These are phyloP conservation scores for Gymnosoma rotundatum DNA, from an alignment of 2,888 invertebrate species.

Conservation along the genomic window DNA sequence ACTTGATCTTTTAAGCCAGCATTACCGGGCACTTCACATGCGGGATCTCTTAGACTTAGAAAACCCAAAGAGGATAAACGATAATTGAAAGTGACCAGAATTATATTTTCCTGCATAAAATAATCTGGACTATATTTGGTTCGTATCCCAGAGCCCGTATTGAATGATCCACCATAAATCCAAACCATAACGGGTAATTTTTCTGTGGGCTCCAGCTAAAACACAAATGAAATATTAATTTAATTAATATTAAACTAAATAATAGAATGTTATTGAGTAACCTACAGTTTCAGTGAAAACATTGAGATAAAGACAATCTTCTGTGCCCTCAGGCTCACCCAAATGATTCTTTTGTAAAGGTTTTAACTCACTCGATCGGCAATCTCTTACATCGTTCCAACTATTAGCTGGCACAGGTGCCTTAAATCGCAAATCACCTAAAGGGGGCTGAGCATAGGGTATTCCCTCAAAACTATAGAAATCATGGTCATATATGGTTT, in stretches of 20 bases:
- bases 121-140: slow-evolving; percentile 80
- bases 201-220: slow-evolving; percentile 69
- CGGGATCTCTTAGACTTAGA: slow-evolving; percentile 80
- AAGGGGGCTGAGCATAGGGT: slow-evolving; percentile 80
- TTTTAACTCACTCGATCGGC: slow-evolving; percentile 79
- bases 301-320: slow-evolving; percentile 83
- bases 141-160: slow-evolving; percentile 77
- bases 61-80: slow-evolving; percentile 82
- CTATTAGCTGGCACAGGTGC: slow-evolving; percentile 81
- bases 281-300: slow-evolving; percentile 76
- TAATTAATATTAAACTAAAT: too few relatives aligned
- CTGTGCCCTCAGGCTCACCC: slow-evolving; percentile 81
- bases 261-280: not conserved
- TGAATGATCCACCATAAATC: slow-evolving; percentile 82
- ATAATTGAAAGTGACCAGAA: slow-evolving; percentile 81
- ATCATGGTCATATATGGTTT: slow-evolving; percentile 78
- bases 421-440: slow-evolving; percentile 79
- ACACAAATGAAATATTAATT: not conserved
- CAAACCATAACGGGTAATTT: slow-evolving; percentile 81
- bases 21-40: slow-evolving; percentile 83
- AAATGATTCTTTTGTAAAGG: slow-evolving; percentile 80
- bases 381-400: slow-evolving; percentile 82
- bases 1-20: slow-evolving; percentile 83
- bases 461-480: slow-evolving; percentile 80
- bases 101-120: slow-evolving; percentile 80